Conservation (phyloP, 2,113 vertebrate genomes). For the Manacus vitellinus region DNA sequence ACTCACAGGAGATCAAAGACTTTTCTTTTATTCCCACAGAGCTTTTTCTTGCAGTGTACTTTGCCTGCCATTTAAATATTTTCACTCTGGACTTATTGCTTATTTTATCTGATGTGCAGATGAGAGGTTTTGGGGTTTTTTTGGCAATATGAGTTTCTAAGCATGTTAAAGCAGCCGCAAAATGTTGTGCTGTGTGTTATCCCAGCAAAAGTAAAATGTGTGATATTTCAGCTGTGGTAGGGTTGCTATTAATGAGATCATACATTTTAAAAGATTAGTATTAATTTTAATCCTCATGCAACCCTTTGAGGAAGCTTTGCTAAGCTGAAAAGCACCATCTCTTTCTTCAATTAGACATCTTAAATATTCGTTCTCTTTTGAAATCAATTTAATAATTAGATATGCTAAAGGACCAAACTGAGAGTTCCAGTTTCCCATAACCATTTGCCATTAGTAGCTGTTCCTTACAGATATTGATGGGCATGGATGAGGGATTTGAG, state of each 20-base stretch:
- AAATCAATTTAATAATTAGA: background rate
- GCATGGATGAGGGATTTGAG: background rate
- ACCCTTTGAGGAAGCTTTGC: background rate
- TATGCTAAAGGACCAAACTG: background rate
- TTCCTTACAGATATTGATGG: background rate
- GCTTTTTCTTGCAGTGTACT: background rate
- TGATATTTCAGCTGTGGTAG: background rate
- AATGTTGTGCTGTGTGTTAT: background rate
- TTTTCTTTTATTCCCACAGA: background rate
- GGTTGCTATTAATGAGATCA: background rate
- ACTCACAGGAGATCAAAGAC: background rate
- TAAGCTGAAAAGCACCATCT: background rate
- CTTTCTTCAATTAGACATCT: background rate
- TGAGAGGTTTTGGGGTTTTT: background rate
- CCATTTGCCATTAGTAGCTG: background rate
- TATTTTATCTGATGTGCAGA: background rate
- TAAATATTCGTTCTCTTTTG: background rate
- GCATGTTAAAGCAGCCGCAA: background rate
- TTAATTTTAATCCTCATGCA: background rate
- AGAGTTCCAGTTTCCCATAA: background rate
- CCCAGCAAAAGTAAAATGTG: background rate
- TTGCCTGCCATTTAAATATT: conserved; percentile 16
- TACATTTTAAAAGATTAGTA: background rate
- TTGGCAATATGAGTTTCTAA: background rate
- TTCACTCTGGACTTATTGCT: background rate